These are phyloP conservation scores for Trachymyrmex cornetzi DNA, from an alignment of 1,140 invertebrate genomes.

Conservation along the genomic window DNA sequence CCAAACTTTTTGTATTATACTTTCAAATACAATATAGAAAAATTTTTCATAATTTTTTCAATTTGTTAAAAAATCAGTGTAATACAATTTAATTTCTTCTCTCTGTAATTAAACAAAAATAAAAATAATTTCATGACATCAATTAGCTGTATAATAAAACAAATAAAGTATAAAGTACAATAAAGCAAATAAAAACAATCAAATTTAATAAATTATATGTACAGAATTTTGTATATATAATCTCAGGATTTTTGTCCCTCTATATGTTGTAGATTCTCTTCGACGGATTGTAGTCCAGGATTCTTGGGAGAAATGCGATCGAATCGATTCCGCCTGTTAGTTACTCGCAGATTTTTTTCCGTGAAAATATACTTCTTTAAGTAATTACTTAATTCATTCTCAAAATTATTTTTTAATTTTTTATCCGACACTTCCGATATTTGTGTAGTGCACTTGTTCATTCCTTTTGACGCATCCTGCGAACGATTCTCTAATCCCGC, in stretches of 20 bases:
- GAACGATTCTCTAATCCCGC: conserved; percentile 42
- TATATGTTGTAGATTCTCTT: conserved; percentile 14
- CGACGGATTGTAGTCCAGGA: not conserved
- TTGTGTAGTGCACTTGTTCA: conserved; percentile 40
- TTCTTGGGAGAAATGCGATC: not conserved
- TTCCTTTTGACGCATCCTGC: conserved; percentile 43
- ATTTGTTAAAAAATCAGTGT: no score
- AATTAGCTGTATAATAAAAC: not conserved
- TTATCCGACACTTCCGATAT: not conserved
- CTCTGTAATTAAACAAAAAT: not conserved
- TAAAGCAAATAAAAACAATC: not conserved
- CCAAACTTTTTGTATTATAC: no score
- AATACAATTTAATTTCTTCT: no score
- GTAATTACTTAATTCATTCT: conserved; percentile 39
- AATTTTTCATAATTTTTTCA: no score
- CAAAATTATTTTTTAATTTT: conserved; percentile 3
- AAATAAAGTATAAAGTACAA: not conserved
- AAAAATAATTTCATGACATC: not conserved
- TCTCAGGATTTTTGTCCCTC: not conserved
- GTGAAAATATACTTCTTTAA: conserved; percentile 43
- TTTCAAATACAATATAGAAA: no score
- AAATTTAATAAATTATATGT: not conserved
- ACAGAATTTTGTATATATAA: not conserved
- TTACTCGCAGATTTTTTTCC: conserved; percentile 51
- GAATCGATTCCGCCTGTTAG: conserved; percentile 37